Percentiles rank a stretch among this genome's conserved stretches.
Conservation (phyloP, 2,797 vertebrate genomes). For the Neosilurus mollespiculum region DNA sequence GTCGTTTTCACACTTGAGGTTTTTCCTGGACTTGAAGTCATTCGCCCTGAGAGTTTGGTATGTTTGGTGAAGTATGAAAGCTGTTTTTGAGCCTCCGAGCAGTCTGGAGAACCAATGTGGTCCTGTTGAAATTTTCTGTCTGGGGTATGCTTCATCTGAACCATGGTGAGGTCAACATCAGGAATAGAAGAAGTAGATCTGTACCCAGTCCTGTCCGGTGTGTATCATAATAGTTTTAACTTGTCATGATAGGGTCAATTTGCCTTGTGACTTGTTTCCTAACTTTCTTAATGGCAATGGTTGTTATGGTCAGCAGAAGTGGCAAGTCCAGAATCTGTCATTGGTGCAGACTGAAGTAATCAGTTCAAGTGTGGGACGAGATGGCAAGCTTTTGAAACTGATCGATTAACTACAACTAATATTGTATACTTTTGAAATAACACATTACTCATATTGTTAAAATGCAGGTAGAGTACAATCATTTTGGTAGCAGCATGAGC, state of each 20-base stretch:
- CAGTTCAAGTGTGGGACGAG: not conserved
- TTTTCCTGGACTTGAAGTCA: not conserved
- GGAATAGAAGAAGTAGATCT: not conserved
- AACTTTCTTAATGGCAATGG: not conserved
- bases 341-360: not conserved
- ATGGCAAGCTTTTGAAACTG: not conserved
- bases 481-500: not conserved
- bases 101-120: not conserved
- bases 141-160: conserved; percentile 10
- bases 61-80: conserved; percentile 4
- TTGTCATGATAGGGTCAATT: not conserved
- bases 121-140: not conserved
- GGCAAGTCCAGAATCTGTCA: not conserved
- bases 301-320: not conserved
- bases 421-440: not conserved
- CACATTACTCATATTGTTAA: not conserved
- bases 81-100: not conserved
- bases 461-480: not conserved
- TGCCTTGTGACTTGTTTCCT: not conserved
- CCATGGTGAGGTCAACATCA: not conserved
- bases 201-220: not conserved
- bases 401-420: not conserved
- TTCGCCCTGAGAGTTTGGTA: not conserved
- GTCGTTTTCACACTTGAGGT: conserved; percentile 1
- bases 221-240: not conserved